phyloP scores from a whole-genome alignment of 2,888 invertebrate species.

The Patella pellucida region DNA sequence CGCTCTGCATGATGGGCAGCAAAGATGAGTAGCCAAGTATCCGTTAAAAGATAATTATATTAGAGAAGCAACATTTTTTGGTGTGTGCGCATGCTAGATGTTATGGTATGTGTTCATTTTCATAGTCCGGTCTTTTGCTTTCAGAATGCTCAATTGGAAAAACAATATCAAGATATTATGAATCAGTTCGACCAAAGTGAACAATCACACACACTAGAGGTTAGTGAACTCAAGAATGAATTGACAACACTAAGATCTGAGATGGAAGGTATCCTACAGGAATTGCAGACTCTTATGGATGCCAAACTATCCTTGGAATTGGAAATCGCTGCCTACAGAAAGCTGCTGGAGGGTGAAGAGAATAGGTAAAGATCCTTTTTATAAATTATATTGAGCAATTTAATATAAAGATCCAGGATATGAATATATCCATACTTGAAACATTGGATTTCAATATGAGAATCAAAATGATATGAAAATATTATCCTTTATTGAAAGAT shows the following conservation, averaged over 20 bases:
- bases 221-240: slow-evolving; percentile 63
- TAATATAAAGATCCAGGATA: too few species aligned
- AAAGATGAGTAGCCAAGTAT: too few species aligned
- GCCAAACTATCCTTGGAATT: slow-evolving; percentile 74
- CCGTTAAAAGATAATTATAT: too few species aligned
- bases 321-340: slow-evolving; percentile 75
- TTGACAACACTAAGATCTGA: slow-evolving; percentile 66
- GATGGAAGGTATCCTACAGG: slow-evolving; percentile 69
- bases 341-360: slow-evolving; percentile 75
- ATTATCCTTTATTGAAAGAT: too few species aligned
- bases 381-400: too few species aligned
- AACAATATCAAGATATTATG: slow-evolving; percentile 72
- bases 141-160: slow-evolving; percentile 73
- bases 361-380: slow-evolving; percentile 67
- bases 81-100: too few species aligned
- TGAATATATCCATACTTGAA: too few species aligned
- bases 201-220: slow-evolving; percentile 71
- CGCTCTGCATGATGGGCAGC: too few species aligned
- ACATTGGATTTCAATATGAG: too few species aligned
- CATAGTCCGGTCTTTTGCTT: slow-evolving; percentile 17
- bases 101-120: too few species aligned
- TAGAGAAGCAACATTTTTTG: too few species aligned
- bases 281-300: slow-evolving; percentile 72
- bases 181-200: slow-evolving; percentile 73
- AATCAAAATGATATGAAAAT: too few species aligned